Evolutionary conservation across 2,113 vertebrate species (phyloP).

Genomic region (Nothoprocta perdicaria): DNA sequence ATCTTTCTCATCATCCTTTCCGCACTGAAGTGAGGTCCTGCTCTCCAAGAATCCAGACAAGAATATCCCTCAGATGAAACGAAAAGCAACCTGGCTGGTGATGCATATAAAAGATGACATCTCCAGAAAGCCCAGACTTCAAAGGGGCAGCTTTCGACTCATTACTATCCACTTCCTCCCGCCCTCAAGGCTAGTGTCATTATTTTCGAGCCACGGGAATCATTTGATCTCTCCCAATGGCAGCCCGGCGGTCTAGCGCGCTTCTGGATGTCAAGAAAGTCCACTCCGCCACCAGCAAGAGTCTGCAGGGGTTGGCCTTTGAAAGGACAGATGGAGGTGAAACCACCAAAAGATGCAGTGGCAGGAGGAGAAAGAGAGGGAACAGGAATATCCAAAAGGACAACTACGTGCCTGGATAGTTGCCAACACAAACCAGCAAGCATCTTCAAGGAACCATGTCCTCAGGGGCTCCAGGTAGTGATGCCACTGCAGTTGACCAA

Average conservation of each 20-base stretch:
- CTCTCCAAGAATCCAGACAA: constrained; percentile 47
- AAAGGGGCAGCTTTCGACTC: constrained; percentile 56
- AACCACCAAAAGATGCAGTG: neutral
- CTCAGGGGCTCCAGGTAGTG: neutral
- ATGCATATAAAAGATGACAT: constrained; percentile 60
- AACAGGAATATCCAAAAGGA: neutral
- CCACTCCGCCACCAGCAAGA: constrained; percentile 4
- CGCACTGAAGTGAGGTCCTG: constrained; percentile 38
- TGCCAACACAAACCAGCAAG: neutral
- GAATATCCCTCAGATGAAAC: constrained; percentile 30
- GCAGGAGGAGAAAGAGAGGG: neutral
- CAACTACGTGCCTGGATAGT: neutral
- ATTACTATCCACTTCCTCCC: neutral
- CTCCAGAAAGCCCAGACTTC: constrained; percentile 56
- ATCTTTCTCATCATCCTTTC: constrained; percentile 34
- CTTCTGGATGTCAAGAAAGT: constrained; percentile 52
- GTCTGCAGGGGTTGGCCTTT: constrained; percentile 20
- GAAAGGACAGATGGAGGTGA: constrained; percentile 49
- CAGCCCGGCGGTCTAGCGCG: constrained; percentile 42
- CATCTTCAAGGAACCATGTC: neutral
- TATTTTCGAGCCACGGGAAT: constrained; percentile 20
- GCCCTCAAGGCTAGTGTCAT: constrained; percentile 51
- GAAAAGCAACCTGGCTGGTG: constrained; percentile 48
- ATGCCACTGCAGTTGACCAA: too few species aligned
- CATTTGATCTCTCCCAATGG: constrained; percentile 56